These are phyloP conservation scores for Aegotheles bennettii DNA, from an alignment of 2,113 vertebrate species.

Conservation along the genomic window DNA sequence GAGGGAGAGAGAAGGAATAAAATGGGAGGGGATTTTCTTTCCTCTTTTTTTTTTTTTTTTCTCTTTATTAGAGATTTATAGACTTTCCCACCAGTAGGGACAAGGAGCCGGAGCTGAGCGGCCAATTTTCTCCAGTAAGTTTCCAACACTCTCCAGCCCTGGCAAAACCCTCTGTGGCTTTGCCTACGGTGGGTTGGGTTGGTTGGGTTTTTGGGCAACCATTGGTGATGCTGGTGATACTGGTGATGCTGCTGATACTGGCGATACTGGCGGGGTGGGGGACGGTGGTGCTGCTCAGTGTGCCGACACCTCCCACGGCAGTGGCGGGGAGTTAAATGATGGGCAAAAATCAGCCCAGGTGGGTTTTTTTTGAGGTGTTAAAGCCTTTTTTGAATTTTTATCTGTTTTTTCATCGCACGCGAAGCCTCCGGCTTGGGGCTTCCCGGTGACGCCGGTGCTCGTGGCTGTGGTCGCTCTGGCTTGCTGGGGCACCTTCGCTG, in stretches of 20 bases:
- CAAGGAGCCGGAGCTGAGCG: neutral
- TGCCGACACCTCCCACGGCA: neutral
- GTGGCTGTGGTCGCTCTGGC: neutral
- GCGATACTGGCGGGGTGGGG: neutral
- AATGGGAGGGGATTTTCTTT: conserved; percentile 26
- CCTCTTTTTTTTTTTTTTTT: neutral
- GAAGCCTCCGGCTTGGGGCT: neutral
- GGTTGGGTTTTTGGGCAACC: neutral
- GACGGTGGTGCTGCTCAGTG: neutral
- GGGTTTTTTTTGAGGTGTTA: neutral
- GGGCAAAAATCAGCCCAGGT: neutral
- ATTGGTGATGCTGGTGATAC: neutral
- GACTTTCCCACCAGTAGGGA: conserved; percentile 52
- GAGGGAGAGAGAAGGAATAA: conserved; percentile 1
- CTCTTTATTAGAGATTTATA: conserved; percentile 23
- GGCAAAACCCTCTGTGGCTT: neutral
- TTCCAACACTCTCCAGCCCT: neutral
- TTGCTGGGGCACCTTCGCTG: neutral
- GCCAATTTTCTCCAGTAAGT: conserved; percentile 29
- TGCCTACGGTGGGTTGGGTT: neutral
- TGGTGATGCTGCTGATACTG: no score
- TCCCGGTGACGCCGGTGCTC: neutral
- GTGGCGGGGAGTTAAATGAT: neutral
- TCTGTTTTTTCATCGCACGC: fast-evolving
- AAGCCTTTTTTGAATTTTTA: neutral